Conservation (phyloP, 2,113 vertebrate species). For the Campylomormyrus numenius region DNA sequence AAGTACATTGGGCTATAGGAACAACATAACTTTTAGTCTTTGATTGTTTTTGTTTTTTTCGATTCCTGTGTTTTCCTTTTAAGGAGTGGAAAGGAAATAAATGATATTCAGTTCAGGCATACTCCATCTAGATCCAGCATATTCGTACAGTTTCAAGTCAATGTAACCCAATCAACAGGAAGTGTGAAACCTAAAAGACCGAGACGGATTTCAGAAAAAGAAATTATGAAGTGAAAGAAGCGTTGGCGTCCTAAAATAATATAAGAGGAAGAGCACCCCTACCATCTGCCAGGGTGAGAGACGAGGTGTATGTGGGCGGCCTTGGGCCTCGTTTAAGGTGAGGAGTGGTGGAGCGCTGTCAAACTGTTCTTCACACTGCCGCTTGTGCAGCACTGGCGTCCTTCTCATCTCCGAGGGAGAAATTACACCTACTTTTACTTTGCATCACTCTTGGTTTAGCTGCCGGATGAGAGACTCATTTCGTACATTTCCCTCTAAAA, state of each 20-base stretch:
- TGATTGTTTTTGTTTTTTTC: neutral
- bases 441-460: neutral
- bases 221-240: conserved; percentile 17
- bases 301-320: neutral
- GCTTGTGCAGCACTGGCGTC: neutral
- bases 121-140: neutral
- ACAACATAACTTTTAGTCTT: neutral
- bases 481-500: neutral
- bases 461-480: neutral
- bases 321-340: neutral
- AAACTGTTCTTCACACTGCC: neutral
- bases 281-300: neutral
- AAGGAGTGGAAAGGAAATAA: neutral
- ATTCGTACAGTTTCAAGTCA: neutral
- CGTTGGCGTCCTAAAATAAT: neutral
- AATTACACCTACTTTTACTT: neutral
- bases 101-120: neutral
- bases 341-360: neutral
- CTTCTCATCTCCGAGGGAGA: neutral
- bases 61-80: neutral
- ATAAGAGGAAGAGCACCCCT: neutral
- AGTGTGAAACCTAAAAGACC: neutral
- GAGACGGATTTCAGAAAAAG: neutral
- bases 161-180: neutral
- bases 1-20: neutral